A percentile compares a stretch with the other conserved stretches of the same genome.
Evolutionary conservation across 30 jellyfish, hydroid and myxozoan genomes (phyloP).

Genomic region (Hydractinia symbiolongicarpus): DNA sequence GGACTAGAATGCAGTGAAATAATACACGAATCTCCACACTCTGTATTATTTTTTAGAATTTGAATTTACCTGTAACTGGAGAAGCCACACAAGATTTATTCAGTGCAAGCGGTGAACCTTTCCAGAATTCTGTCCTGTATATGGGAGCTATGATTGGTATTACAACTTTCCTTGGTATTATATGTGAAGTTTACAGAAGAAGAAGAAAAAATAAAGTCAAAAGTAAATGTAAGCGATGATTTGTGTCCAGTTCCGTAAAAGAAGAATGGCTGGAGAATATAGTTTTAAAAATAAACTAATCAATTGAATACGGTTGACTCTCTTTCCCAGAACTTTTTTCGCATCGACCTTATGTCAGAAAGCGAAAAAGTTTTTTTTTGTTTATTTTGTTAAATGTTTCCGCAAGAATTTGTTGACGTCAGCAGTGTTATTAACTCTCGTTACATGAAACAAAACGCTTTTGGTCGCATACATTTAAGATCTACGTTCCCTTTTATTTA

Average conservation of each 20-base stretch:
- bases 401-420: not conserved
- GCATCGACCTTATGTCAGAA: not conserved
- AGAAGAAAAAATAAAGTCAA: not conserved
- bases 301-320: not conserved
- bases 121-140: not conserved
- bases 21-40: not conserved
- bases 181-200: not conserved
- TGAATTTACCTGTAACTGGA: constrained; percentile 13
- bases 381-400: not conserved
- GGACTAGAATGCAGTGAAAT: not conserved
- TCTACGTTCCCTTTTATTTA: too few species aligned
- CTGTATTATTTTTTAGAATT: not conserved
- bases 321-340: not conserved
- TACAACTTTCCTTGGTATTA: not conserved
- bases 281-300: not conserved
- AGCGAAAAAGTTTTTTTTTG: not conserved
- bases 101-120: not conserved
- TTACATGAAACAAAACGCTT: too few species aligned
- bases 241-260: not conserved
- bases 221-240: not conserved
- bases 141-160: constrained; percentile 2
- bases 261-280: too few species aligned
- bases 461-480: too few species aligned
- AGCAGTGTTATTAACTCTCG: not conserved
- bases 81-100: constrained; percentile 11